Evolutionary conservation across 2,888 invertebrate genomes (phyloP).

Genomic region (Polietes domitor): DNA sequence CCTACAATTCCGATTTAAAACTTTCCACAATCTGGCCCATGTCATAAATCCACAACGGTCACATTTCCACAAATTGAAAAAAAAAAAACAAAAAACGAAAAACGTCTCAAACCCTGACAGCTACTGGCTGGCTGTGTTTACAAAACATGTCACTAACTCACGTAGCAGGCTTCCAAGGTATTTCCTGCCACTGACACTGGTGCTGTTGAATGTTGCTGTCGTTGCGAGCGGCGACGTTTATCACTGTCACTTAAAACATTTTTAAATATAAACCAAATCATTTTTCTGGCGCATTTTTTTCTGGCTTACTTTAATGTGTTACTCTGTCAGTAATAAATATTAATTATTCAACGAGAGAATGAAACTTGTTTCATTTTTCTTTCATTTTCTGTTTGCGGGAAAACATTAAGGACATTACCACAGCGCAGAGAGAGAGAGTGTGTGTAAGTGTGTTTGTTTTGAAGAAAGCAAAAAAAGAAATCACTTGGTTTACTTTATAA

Average conservation of each 20-base stretch:
- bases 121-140: no score
- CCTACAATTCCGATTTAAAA: no score
- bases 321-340: slow-evolving; percentile 65
- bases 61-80: no score
- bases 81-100: no score
- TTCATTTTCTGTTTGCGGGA: background rate
- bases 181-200: no score
- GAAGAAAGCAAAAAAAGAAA: background rate
- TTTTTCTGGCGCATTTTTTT: slow-evolving; percentile 37
- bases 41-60: no score
- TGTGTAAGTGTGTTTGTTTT: background rate
- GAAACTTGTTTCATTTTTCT: background rate
- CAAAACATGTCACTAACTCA: no score
- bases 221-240: background rate
- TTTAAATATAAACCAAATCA: slow-evolving; percentile 1
- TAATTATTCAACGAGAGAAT: slow-evolving; percentile 56
- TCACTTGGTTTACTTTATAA: background rate
- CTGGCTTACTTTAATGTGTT: slow-evolving; percentile 45
- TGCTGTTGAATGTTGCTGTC: no score
- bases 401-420: background rate
- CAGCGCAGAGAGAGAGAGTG: background rate
- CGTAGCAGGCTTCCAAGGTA: no score
- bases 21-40: no score
- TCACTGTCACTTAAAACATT: slow-evolving; percentile 21
- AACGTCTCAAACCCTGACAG: no score